Base-by-base conservation (phyloP, 2,797 vertebrate species). In the Dicrostonyx torquatus region DNA sequence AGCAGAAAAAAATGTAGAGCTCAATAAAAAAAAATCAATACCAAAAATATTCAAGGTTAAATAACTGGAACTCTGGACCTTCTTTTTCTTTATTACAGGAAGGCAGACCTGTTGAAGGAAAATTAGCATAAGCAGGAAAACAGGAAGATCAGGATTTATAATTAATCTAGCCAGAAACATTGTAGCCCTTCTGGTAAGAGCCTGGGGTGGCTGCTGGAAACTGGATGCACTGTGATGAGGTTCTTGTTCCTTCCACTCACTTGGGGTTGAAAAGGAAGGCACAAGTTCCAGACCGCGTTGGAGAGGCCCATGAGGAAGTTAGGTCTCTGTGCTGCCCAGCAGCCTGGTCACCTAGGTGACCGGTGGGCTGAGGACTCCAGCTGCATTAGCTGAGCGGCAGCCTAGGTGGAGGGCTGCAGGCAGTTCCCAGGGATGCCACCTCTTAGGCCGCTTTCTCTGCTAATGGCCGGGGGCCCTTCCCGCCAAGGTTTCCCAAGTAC, bases 111-210 rank as follows among this genome's bases (percentile, higher is more conserved):
- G 48, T 40, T 66, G 93, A 78, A 78, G 50, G 60, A 72, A 88
- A 94, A 82, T 72, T 76, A 93, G 55, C 92, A 48, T 68, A 45
- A 72, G 20, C 60, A 93, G 73, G 73, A 45, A 83, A 87, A 40
- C 45, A 89, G 87, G 43, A 87, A 93, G 92, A 50, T 48, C 8
- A 12, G 14, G 29, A 82, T 87, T 86, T 53, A n/a, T 77, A 90
- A 87, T 94, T 40, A 70, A 85, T 94, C 92, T 60, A 55, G 53
- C 80, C 75, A 22, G 55, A 72, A 90, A 80, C 93, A 70, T 87
- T 84, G 15, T 3, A 45, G 53, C 0, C 0, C 70, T 77, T 68
- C 76, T 2, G 22, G 29, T n/a, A 70, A 94, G 78, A 91, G 26
- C 22, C 92, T 64, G 86, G 83, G 73, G 50, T 17, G 64, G 73